These are phyloP conservation scores for Holocentrus rufus DNA, from an alignment of 2,797 vertebrate genomes.

Conservation along the genomic window DNA sequence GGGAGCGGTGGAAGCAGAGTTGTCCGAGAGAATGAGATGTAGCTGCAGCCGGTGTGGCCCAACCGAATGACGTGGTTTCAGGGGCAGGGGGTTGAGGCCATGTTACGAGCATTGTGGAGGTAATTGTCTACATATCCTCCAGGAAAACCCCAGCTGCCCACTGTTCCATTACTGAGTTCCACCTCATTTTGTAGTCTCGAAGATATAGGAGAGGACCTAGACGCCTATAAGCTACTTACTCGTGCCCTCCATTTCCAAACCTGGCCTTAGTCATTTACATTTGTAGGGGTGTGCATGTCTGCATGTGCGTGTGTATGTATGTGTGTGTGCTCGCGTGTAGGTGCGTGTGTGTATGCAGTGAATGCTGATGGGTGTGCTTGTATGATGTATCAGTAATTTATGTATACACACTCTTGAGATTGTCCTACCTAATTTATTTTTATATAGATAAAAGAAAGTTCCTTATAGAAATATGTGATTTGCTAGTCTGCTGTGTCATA, in stretches of 20 bases:
- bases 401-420: slow-evolving; percentile 73
- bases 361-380: slow-evolving; percentile 45
- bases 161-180: slow-evolving; percentile 61
- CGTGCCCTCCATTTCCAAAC: slow-evolving; percentile 79
- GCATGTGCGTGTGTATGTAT: slow-evolving; percentile 43
- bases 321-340: slow-evolving; percentile 18
- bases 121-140: slow-evolving; percentile 37
- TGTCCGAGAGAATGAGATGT: slow-evolving; percentile 25
- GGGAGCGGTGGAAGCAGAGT: slow-evolving; percentile 34
- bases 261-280: slow-evolving; percentile 85
- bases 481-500: slow-evolving; percentile 72
- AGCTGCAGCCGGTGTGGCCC: slow-evolving; percentile 38
- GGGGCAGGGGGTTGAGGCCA: slow-evolving; percentile 17
- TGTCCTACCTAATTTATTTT: slow-evolving; percentile 82
- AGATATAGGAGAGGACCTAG: slow-evolving; percentile 76
- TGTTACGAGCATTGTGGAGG: not conserved
- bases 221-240: slow-evolving; percentile 80
- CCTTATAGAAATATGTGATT: slow-evolving; percentile 71
- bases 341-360: slow-evolving; percentile 40
- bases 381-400: slow-evolving; percentile 61
- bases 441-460: slow-evolving; percentile 78
- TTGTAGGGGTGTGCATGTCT: slow-evolving; percentile 66
- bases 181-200: slow-evolving; percentile 73
- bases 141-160: slow-evolving; percentile 56
- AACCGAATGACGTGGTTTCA: slow-evolving; percentile 47